These are phyloP conservation scores for Mercenaria mercenaria DNA, from an alignment of 1,140 invertebrate genomes.

Conservation along the genomic window DNA sequence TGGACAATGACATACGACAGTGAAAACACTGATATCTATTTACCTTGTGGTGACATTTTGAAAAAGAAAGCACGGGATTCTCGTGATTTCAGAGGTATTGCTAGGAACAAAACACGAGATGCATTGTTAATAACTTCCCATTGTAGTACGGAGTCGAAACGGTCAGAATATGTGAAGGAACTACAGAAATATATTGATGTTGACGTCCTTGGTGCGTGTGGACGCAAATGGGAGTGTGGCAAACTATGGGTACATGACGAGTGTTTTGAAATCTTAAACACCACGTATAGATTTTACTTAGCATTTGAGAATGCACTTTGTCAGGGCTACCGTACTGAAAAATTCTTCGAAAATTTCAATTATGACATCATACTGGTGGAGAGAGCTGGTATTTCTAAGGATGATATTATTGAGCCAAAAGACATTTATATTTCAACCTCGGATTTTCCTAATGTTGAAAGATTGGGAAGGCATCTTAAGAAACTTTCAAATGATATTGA, in stretches of 20 bases:
- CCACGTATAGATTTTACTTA: conserved; percentile 40
- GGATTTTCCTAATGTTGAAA: conserved; percentile 12
- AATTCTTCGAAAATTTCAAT: conserved; percentile 55
- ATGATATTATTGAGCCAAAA: conserved; percentile 26
- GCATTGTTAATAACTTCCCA: conserved; percentile 28
- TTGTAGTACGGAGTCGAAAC: conserved; percentile 28
- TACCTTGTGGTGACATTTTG: conserved; percentile 22
- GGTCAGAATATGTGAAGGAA: conserved; percentile 29
- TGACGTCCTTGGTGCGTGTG: conserved; percentile 19
- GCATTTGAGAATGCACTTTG: conserved; percentile 50
- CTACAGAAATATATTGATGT: conserved; percentile 48
- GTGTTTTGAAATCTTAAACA: conserved; percentile 38
- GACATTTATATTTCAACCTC: conserved; percentile 46
- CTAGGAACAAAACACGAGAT: conserved; percentile 15
- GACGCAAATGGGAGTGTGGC: conserved; percentile 25
- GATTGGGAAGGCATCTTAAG: conserved; percentile 40
- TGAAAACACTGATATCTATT: conserved; percentile 4
- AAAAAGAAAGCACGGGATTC: not conserved
- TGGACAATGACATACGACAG: conserved; percentile 53
- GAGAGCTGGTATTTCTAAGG: not conserved
- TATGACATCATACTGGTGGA: conserved; percentile 27
- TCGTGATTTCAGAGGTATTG: not conserved
- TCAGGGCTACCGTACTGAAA: conserved; percentile 17
- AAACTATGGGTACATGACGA: conserved; percentile 13
- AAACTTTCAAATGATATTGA: conserved; percentile 14